A percentile compares a stretch with the other conserved stretches of the same genome.
Evolutionary conservation across 2,113 vertebrate genomes (phyloP).

Genomic region (Gymnarchus niloticus): DNA sequence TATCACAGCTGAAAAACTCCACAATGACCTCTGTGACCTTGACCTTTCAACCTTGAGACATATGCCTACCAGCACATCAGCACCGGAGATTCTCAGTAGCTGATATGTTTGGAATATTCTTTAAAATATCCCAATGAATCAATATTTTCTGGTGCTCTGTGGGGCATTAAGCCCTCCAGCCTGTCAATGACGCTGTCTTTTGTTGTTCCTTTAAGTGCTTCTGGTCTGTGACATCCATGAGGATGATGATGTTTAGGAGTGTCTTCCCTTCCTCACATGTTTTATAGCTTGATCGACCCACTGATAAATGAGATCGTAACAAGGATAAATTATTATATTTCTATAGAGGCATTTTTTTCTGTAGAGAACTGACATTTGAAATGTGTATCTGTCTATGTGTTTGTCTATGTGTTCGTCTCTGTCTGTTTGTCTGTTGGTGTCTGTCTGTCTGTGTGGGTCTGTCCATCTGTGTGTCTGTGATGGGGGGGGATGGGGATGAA

Average conservation of each 20-base stretch:
- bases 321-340: constrained; percentile 20
- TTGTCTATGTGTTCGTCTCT: neutral
- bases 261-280: neutral
- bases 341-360: constrained; percentile 5
- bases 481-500: neutral
- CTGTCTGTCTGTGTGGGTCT: neutral
- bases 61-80: neutral
- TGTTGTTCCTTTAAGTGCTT: constrained; percentile 13
- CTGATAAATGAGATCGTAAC: constrained; percentile 22
- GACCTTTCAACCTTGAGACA: neutral
- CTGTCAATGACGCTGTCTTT: constrained; percentile 13
- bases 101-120: neutral
- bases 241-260: constrained; percentile 30
- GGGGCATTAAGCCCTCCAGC: neutral
- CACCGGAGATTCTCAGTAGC: neutral
- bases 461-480: neutral
- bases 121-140: neutral
- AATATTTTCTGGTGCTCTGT: neutral
- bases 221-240: neutral
- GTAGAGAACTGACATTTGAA: constrained; percentile 17
- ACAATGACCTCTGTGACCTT: neutral
- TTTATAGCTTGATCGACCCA: constrained; percentile 21
- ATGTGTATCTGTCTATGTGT: neutral
- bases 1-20: neutral
- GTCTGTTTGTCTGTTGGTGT: neutral